Percentiles rank a stretch among this genome's conserved stretches.
phyloP scores from a whole-genome alignment of 2,797 vertebrate species.

The Cynodonichthys magdalenae region DNA sequence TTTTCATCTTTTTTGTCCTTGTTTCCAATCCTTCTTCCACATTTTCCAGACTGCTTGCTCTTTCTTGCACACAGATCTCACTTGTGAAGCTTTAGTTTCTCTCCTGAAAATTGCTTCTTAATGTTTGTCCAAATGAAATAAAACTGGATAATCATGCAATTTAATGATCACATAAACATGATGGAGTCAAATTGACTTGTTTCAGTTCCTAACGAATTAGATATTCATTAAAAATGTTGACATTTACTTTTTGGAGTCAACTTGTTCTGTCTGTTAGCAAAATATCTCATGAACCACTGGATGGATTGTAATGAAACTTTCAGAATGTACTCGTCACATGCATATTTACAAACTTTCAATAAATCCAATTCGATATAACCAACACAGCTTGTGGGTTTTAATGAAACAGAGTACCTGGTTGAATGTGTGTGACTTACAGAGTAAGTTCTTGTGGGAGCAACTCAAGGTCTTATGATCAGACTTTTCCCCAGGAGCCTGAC shows the following conservation, averaged over 20 bases:
- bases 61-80: conserved; percentile 29
- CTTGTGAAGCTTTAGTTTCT: conserved; percentile 31
- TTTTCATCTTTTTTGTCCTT: conserved; percentile 25
- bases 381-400: no score
- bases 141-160: no score
- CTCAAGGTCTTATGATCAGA: conserved; percentile 32
- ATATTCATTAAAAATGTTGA: no score
- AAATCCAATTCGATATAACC: no score
- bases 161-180: conserved; percentile 14
- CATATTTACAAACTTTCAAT: no score
- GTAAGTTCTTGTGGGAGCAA: not conserved
- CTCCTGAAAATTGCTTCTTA: conserved; percentile 13
- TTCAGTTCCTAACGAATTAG: not conserved
- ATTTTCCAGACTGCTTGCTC: conserved; percentile 12
- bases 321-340: no score
- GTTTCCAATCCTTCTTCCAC: conserved; percentile 6
- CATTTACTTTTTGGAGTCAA: no score
- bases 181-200: conserved; percentile 21
- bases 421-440: conserved; percentile 3
- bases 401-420: not conserved
- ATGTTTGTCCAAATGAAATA: not conserved
- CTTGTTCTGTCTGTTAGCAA: no score
- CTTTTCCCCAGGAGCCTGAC: conserved; percentile 36
- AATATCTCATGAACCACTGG: no score
- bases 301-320: no score